These are phyloP conservation scores for Bellardia pandia DNA, from an alignment of 2,888 invertebrate species.

Conservation along the genomic window DNA sequence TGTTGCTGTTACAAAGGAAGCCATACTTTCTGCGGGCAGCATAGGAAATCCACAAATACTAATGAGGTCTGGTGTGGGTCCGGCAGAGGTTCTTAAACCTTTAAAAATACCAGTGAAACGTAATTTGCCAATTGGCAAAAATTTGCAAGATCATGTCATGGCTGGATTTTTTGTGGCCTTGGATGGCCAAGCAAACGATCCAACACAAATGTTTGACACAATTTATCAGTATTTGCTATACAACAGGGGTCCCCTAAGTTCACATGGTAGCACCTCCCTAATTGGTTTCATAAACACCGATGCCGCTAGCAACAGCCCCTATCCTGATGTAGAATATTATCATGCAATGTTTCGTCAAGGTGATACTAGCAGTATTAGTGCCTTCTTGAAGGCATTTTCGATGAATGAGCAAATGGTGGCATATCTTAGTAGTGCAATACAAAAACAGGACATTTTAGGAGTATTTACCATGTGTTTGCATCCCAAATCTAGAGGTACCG, in stretches of 20 bases:
- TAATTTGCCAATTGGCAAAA: conserved; percentile 86
- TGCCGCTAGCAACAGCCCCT: conserved; percentile 82
- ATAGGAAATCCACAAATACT: conserved; percentile 78
- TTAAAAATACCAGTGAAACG: conserved; percentile 75
- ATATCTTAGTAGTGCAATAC: conserved; percentile 35
- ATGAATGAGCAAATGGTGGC: no score
- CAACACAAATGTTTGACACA: conserved; percentile 77
- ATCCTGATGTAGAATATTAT: conserved; percentile 86
- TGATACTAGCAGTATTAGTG: conserved; percentile 62
- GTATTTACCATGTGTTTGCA: conserved; percentile 83
- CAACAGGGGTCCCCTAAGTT: conserved; percentile 84
- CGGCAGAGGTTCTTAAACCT: conserved; percentile 72
- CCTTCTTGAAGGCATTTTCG: conserved; percentile 30
- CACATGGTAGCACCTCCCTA: conserved; percentile 82
- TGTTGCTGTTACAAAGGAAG: conserved; percentile 73
- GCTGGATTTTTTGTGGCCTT: conserved; percentile 82
- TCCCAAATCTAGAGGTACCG: conserved; percentile 85
- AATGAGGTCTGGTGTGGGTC: conserved; percentile 80
- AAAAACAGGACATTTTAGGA: conserved; percentile 78
- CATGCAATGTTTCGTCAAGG: conserved; percentile 78
- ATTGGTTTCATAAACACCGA: conserved; percentile 86
- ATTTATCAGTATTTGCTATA: conserved; percentile 84
- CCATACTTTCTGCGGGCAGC: conserved; percentile 78
- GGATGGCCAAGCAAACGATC: conserved; percentile 70
- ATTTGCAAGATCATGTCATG: conserved; percentile 91